Base-by-base conservation (phyloP, 1,140 invertebrate genomes). In the Microplitis demolitor region DNA sequence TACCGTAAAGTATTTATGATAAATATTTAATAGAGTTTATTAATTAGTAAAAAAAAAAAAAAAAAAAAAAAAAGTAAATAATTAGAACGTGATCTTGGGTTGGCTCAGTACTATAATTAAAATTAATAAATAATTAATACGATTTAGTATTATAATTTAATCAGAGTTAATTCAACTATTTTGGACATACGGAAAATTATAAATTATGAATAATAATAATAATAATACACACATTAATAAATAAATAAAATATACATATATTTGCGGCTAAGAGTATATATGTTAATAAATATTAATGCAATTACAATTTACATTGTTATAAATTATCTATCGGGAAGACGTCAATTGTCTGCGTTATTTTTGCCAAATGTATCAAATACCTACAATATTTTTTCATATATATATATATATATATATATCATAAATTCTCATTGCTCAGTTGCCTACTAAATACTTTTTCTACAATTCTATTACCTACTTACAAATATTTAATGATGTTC, bases 251-350 rank as follows among this genome's bases (percentile, higher is more conserved):
- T 74, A 84, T 82, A 87, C 81, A 86, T 84, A 84, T 83, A 83
- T 82, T 54, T 83, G 85, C 79, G 77, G 81, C 78, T 84, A 86
- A 85, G 79, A 82, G 75, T 83, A 85, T 85, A 83, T 85, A 86
- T 87, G 84, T 87, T 86, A 85, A 84, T 45, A 45, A 45, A 45
- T 45, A 54, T 85, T 84, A 84, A 85, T 74, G 83, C 84, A 85
- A 87, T 87, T 86, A 87, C 83, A 76, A 86, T 86, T 85, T 80
- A 84, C 79, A 84, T 86, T 87, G 85, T 87, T 87, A 86, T 83
- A 80, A 85, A 86, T 82, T 81, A 84, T 14, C 53, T 14, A 54
- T 50, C 45, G 45, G 2, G 24, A 24, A 24, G 24, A 2, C 24
- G 2, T 24, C 24, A 24, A 2, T 24, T 24, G 24, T 2, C 24